phyloP scores from a whole-genome alignment of 2,113 vertebrate species.

The Hymenochirus boettgeri region DNA sequence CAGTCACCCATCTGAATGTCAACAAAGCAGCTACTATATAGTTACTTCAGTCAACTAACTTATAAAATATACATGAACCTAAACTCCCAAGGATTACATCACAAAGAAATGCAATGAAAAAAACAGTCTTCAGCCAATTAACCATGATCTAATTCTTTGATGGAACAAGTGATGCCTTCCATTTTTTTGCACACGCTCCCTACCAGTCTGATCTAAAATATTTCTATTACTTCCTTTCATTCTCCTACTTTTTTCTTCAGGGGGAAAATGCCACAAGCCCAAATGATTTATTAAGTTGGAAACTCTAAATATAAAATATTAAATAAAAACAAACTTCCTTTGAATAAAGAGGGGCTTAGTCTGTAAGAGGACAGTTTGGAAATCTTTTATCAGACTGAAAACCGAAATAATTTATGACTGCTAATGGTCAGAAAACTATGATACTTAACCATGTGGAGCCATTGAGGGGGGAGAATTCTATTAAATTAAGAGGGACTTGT shows the following conservation, averaged over 20 bases:
- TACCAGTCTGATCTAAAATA: constrained; percentile 8
- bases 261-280: constrained; percentile 11
- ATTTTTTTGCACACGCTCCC: constrained; percentile 12
- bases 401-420: constrained; percentile 9
- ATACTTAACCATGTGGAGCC: constrained; percentile 30
- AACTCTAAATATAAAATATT: constrained; percentile 6
- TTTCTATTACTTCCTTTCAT: neutral
- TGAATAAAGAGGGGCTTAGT: constrained; percentile 5
- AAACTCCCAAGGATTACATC: constrained; percentile 4
- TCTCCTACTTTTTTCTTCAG: constrained; percentile 13
- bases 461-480: constrained; percentile 34
- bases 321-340: constrained; percentile 9
- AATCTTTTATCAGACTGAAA: constrained; percentile 11
- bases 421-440: constrained; percentile 23
- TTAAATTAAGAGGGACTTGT: constrained; percentile 4
- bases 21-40: constrained; percentile 18
- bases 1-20: constrained; percentile 38
- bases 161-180: constrained; percentile 1
- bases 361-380: constrained; percentile 9
- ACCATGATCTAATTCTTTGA: constrained; percentile 18
- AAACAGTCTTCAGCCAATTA: constrained; percentile 21
- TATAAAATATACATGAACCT: constrained; percentile 25
- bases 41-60: constrained; percentile 17
- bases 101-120: constrained; percentile 14
- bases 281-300: constrained; percentile 5